Percentiles rank a stretch among this genome's conserved stretches.
phyloP scores from a whole-genome alignment of 2,797 vertebrate species.

The Chiroxiphia lanceolata region DNA sequence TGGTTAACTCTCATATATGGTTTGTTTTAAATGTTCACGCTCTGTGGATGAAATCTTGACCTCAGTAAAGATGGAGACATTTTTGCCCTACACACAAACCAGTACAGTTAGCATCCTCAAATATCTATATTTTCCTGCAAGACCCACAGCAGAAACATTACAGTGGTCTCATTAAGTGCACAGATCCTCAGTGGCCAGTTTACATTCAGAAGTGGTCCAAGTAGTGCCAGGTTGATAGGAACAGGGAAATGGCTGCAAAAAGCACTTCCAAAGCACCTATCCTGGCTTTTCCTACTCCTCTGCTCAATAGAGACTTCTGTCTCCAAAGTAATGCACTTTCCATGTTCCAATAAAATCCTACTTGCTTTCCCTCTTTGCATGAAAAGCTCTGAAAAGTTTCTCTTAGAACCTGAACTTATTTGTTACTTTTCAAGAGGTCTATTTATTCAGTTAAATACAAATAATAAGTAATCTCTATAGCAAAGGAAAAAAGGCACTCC shows the following conservation, averaged over 20 bases:
- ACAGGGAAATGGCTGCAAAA: neutral
- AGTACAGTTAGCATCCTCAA: neutral
- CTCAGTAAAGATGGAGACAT: neutral
- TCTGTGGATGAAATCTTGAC: neutral
- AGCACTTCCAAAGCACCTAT: neutral
- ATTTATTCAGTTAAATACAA: neutral
- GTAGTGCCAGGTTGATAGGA: neutral
- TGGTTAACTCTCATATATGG: neutral
- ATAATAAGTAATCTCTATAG: conserved; percentile 5
- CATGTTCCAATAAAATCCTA: neutral
- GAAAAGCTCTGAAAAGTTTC: neutral
- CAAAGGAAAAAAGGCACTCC: neutral
- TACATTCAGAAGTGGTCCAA: neutral
- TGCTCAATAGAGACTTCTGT: neutral
- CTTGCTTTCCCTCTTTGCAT: neutral
- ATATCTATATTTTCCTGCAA: neutral
- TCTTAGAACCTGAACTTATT: neutral
- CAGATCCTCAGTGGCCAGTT: neutral
- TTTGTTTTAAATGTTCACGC: neutral
- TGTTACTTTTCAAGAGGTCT: neutral
- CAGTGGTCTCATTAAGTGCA: neutral
- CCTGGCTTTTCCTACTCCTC: neutral
- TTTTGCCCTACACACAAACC: neutral
- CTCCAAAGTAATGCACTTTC: neutral
- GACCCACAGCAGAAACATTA: neutral